Base-by-base conservation (phyloP, 37 sponge, comb jelly and placozoan genomes). In the Bolinopsis microptera region DNA sequence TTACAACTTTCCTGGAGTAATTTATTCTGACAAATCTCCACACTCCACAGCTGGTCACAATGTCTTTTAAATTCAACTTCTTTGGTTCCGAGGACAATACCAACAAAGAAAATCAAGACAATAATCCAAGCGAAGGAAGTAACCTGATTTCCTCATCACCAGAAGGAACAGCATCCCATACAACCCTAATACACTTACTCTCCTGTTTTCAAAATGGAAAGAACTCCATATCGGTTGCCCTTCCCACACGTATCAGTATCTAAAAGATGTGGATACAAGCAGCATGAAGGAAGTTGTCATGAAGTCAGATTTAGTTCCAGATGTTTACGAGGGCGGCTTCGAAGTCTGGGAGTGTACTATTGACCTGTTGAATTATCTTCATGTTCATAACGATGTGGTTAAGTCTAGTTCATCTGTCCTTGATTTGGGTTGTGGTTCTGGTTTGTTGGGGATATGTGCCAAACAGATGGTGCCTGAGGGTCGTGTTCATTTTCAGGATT, bases 381-480 rank as follows among this genome's bases (percentile, higher is more conserved):
- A 77, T 35, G 13, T 22, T 16, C 8, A 61, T n/a, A 38, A 32
- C 25, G 61, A 92, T 21, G 32, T 88, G 0, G 32, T 75, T 9
- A 37, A 76, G 0, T 69, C 92, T 31, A 34, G 96, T 8, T 69
- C 69, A 35, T 40, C 83, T 24, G 95, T 99, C 0, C 69, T 99
- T 74, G 96, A 99, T 94, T 94, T 99, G 39, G 99, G 99, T 1
- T 97, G 97, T 95, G 99, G 99, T 22, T 93, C 90, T 38, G 99
- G 99, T 0, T 93, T 99, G 18, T 96, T 97, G 0, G 97, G 96
- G 0, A 95, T 97, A n/a, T 83, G 69, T 38, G 95, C 99, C 27
- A 86, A 41, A 38, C 34, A 8, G 35, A 39, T 24, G 13, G 0
- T 3, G 3, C 61, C 90, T 0, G 5, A 77, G 35, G 24, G 36